Evolutionary conservation across 2,797 vertebrate genomes (phyloP).

Genomic region (Macropus fuliginosus): DNA sequence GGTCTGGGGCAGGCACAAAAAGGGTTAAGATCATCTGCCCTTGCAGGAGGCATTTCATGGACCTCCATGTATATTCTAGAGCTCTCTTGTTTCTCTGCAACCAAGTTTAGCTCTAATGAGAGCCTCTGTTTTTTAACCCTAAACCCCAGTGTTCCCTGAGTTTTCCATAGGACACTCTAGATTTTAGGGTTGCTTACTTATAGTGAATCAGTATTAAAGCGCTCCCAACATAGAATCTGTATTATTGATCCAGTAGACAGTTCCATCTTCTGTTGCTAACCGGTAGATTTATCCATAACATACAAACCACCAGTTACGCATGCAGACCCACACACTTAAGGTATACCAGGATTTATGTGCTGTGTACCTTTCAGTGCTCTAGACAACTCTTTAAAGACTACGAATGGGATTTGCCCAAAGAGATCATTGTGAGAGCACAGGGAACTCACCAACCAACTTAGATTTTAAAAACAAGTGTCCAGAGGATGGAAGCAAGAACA

Average conservation of each 20-base stretch:
- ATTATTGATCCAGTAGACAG: not conserved
- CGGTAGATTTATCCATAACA: not conserved
- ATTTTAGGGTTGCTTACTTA: not conserved
- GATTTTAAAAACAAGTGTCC: not conserved
- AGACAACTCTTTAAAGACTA: not conserved
- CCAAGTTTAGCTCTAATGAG: not conserved
- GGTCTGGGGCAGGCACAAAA: not conserved
- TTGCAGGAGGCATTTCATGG: not conserved
- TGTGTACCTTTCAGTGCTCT: not conserved
- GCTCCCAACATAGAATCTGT: not conserved
- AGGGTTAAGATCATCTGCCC: not conserved
- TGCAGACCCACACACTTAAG: not conserved
- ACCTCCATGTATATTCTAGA: not conserved
- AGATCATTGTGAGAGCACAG: not conserved
- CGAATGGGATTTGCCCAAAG: not conserved
- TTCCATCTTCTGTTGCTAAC: not conserved
- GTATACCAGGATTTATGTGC: not conserved
- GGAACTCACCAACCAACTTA: not conserved
- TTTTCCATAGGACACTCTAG: not conserved
- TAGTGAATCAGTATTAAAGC: not conserved
- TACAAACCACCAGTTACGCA: not conserved
- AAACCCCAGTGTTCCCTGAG: not conserved
- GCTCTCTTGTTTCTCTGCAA: not conserved
- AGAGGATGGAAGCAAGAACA: not conserved
- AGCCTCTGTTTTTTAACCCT: not conserved